Evolutionary conservation across 23 tunicate genomes (phyloP), one percentile per base, ranked within the genome.

Genomic region (Ciona savignyi): DNA sequence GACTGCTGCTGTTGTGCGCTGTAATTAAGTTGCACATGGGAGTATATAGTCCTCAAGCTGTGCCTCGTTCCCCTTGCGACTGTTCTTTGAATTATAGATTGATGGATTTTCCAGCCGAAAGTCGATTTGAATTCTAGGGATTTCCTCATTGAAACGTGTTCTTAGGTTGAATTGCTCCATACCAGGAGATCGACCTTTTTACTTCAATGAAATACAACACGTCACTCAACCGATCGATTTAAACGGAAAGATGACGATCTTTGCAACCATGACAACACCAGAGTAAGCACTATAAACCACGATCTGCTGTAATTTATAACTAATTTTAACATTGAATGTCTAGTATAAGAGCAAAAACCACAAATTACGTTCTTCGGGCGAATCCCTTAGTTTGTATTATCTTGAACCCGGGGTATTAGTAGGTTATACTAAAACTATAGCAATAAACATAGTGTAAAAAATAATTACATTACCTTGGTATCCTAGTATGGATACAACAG

Each of bases 111-210:
- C 56, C 56, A 42, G 56, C n/a, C n/a, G n/a, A n/a, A n/a, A n/a
- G n/a, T n/a, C n/a, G n/a, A n/a, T n/a, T n/a, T n/a, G n/a, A n/a
- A n/a, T n/a, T n/a, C n/a, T n/a, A n/a, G n/a, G n/a, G n/a, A n/a
- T n/a, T n/a, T n/a, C n/a, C n/a, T n/a, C n/a, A n/a, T n/a, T n/a
- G n/a, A n/a, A n/a, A n/a, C n/a, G n/a, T n/a, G n/a, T n/a, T n/a
- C n/a, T n/a, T n/a, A 88, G 96, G 66, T 51, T 88, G 30, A 88
- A 82, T 60, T 88, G 96, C 62, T 88, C 87, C 0, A 68, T 68
- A 35, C 96, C 88, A 65, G 96, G 96, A n/a, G 60, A 60, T 29
- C 63, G 74, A 19, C 87, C 84, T 1, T 88, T 82, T 34, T 78
- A 88, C 73, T 88, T 88, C 74, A 78, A 82, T 49, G 96, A 88